These are phyloP conservation scores for Scarus forsteni DNA, from an alignment of 2,797 vertebrate species.

Conservation along the genomic window DNA sequence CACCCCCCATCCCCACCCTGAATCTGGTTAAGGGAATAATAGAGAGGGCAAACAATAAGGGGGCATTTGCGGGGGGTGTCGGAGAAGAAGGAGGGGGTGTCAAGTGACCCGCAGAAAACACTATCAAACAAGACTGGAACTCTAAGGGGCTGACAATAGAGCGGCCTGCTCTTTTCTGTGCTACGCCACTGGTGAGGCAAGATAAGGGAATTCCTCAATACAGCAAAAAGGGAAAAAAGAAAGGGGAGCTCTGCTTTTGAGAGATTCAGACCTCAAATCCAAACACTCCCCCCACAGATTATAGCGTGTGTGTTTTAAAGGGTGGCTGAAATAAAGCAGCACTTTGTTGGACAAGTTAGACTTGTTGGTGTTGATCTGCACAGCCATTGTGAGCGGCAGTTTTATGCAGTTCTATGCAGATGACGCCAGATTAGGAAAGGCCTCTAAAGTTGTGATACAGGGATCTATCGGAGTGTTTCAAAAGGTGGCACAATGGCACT, in stretches of 20 bases:
- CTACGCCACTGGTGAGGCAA: constrained; percentile 81
- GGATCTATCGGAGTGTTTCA: constrained; percentile 70
- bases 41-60: constrained; percentile 79
- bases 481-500: constrained; percentile 68
- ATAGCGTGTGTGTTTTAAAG: constrained; percentile 85
- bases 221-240: constrained; percentile 73
- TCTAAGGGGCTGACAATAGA: constrained; percentile 83
- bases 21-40: constrained; percentile 87
- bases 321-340: constrained; percentile 82
- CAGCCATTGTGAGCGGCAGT: constrained; percentile 74
- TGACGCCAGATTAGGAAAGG: constrained; percentile 78
- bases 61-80: constrained; percentile 63
- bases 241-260: constrained; percentile 77
- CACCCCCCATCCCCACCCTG: constrained; percentile 66
- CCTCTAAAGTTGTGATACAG: constrained; percentile 73
- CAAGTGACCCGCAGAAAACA: constrained; percentile 86
- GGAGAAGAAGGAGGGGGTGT: constrained; percentile 71
- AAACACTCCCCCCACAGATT: constrained; percentile 80
- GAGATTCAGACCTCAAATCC: constrained; percentile 81
- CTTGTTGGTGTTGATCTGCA: constrained; percentile 81
- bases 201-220: constrained; percentile 88
- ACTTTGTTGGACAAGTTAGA: constrained; percentile 87
- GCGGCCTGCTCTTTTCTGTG: constrained; percentile 83
- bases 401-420: constrained; percentile 82
- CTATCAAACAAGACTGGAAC: constrained; percentile 85